Percentiles rank a stretch among this genome's conserved stretches.
These are phyloP conservation scores for Dicrurus megarhynchus DNA, from an alignment of 2,113 vertebrate species.

Conservation along the genomic window DNA sequence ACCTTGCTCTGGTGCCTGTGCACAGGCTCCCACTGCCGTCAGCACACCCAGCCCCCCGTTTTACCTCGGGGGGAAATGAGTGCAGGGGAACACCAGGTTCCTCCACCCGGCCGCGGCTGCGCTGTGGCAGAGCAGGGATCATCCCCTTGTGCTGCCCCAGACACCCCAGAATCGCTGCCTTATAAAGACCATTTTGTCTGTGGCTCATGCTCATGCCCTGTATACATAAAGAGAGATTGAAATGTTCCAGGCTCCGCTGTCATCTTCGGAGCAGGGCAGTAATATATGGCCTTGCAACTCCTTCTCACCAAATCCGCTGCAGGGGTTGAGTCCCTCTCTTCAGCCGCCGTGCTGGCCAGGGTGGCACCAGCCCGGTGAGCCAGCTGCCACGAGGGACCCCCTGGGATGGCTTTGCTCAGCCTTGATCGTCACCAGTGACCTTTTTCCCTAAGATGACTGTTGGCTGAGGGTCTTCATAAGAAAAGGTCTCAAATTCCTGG, in stretches of 20 bases:
- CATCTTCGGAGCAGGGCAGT: neutral
- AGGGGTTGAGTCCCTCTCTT: neutral
- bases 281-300: accelerated
- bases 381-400: neutral
- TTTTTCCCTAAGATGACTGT: neutral
- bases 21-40: accelerated
- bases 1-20: neutral
- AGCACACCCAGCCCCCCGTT: too few species aligned
- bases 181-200: slow-evolving; percentile 7
- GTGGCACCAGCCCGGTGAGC: neutral
- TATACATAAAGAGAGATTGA: neutral
- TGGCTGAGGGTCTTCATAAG: neutral
- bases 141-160: accelerated
- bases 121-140: accelerated
- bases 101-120: accelerated
- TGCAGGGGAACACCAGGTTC: accelerated
- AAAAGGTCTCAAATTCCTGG: neutral
- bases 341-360: accelerated
- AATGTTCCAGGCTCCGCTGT: slow-evolving; percentile 6
- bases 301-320: neutral
- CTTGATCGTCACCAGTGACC: accelerated
- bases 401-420: neutral
- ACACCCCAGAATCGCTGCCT: neutral
- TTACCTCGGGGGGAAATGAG: neutral
- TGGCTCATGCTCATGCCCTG: neutral